Conservation (phyloP, 2,797 vertebrate genomes). For the Neosilurus hyrtlii region DNA sequence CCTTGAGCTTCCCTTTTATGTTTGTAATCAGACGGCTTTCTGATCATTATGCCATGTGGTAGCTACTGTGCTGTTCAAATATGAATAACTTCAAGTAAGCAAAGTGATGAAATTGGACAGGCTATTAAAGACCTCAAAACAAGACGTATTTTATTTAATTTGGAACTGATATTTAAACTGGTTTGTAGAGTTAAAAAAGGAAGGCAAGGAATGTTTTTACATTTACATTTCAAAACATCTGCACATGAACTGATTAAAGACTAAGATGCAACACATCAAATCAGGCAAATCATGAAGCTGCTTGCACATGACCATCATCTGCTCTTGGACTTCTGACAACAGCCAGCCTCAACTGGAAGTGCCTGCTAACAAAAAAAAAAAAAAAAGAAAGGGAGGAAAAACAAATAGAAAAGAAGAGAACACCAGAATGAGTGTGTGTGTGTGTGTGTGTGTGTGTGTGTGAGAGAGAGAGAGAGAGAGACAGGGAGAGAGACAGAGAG, state of each 20-base stretch:
- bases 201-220: background rate
- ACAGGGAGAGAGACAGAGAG: background rate
- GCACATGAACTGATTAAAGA: background rate
- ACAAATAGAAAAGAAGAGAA: background rate
- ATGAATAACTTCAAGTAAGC: conserved; percentile 5
- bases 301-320: background rate
- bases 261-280: background rate
- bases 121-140: background rate
- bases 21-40: background rate
- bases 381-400: background rate
- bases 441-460: too few relatives aligned
- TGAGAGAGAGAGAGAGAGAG: background rate
- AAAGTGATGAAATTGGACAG: background rate
- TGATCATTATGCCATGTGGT: background rate
- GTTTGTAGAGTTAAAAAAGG: background rate
- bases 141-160: background rate
- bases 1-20: background rate
- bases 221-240: background rate
- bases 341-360: background rate
- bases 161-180: background rate
- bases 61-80: background rate
- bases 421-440: too few relatives aligned
- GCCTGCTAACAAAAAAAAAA: background rate
- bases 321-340: background rate
- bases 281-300: background rate